phyloP scores from a whole-genome alignment of 2,888 invertebrate genomes.

The Tetragnatha montana region DNA sequence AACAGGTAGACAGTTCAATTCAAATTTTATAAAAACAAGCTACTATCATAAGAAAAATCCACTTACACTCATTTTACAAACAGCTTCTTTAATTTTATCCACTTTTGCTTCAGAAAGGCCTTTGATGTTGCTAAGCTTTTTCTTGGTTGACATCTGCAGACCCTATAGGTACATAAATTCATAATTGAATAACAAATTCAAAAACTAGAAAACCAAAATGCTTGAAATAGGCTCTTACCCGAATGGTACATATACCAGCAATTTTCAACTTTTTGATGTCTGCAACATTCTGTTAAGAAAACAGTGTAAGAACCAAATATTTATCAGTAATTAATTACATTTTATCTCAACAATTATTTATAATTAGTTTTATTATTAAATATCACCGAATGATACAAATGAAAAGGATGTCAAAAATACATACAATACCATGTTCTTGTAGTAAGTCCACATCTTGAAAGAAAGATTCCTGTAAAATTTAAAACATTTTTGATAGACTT shows the following conservation, averaged over 20 bases:
- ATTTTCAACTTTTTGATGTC: slow-evolving; percentile 87
- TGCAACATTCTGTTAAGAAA: slow-evolving; percentile 79
- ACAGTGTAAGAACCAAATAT: neutral
- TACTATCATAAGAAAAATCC: no score
- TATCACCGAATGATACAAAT: no score
- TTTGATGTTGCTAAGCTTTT: slow-evolving; percentile 84
- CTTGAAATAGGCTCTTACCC: slow-evolving; percentile 75
- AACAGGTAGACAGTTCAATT: no score
- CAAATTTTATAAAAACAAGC: no score
- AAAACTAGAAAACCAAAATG: neutral
- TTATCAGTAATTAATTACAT: neutral
- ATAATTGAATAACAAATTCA: neutral
- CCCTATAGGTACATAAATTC: slow-evolving; percentile 77
- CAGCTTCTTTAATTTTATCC: slow-evolving; percentile 87
- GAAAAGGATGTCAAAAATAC: slow-evolving; percentile 72
- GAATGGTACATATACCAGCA: slow-evolving; percentile 86
- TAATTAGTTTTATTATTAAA: neutral
- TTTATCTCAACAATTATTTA: neutral
- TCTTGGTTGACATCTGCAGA: slow-evolving; percentile 86
- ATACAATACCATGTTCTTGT: slow-evolving; percentile 80
- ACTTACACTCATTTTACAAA: slow-evolving; percentile 80
- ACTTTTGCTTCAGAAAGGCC: slow-evolving; percentile 87
- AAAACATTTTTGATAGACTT: neutral
- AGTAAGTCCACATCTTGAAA: slow-evolving; percentile 86
- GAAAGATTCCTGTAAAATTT: slow-evolving; percentile 81